These are phyloP conservation scores for Turritopsis dohrnii DNA, from an alignment of 30 jellyfish, hydroid and myxozoan species.

Conservation along the genomic window DNA sequence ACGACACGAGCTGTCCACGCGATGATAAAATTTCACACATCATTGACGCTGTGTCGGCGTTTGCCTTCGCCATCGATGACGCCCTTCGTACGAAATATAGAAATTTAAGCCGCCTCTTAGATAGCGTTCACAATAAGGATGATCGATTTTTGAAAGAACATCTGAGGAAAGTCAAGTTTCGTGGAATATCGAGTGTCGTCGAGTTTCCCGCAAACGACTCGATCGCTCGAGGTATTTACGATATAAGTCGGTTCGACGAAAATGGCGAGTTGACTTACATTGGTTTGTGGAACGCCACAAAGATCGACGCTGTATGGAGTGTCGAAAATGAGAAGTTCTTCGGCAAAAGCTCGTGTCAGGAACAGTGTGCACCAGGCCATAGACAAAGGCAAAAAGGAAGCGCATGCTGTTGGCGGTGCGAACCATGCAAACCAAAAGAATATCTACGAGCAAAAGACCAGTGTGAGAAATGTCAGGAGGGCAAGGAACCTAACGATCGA, in stretches of 20 bases:
- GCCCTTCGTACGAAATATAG: slow-evolving; percentile 30
- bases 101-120: slow-evolving; percentile 18
- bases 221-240: slow-evolving; percentile 51
- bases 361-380: slow-evolving; percentile 1
- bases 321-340: background rate
- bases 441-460: slow-evolving; percentile 32
- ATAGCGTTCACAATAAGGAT: slow-evolving; percentile 19
- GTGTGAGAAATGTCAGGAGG: slow-evolving; percentile 42
- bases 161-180: slow-evolving; percentile 45
- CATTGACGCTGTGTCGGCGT: slow-evolving; percentile 79
- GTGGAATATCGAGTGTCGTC: slow-evolving; percentile 58
- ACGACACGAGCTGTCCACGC: slow-evolving; percentile 38
- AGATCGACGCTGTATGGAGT: slow-evolving; percentile 7
- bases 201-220: slow-evolving; percentile 33
- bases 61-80: slow-evolving; percentile 64
- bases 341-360: slow-evolving; percentile 26
- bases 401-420: slow-evolving; percentile 78
- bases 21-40: slow-evolving; percentile 75
- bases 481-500: slow-evolving; percentile 28
- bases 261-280: slow-evolving; percentile 38
- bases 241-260: slow-evolving; percentile 28
- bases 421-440: slow-evolving; percentile 42
- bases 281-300: slow-evolving; percentile 66
- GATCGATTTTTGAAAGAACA: background rate
- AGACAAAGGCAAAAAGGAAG: background rate